Percentiles rank a stretch among this genome's conserved stretches.
These are phyloP conservation scores for Tenualosa ilisha DNA, from an alignment of 2,797 vertebrate genomes.

Conservation along the genomic window DNA sequence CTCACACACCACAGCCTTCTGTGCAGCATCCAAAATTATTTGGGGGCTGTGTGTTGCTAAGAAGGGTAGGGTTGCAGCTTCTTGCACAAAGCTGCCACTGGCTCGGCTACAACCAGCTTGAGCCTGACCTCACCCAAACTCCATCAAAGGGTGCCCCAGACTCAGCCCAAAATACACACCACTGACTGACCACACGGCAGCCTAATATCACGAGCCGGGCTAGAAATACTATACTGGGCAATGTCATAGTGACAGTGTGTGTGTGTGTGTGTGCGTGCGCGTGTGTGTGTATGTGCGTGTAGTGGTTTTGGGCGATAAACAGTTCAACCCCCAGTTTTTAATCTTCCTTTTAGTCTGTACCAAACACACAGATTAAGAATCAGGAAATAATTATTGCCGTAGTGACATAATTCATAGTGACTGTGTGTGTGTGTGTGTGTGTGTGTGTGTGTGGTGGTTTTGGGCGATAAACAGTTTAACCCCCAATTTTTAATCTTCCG, in stretches of 20 bases:
- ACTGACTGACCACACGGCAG: neutral
- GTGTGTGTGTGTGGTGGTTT: neutral
- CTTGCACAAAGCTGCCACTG: neutral
- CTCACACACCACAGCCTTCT: neutral
- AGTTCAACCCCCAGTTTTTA: neutral
- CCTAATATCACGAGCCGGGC: neutral
- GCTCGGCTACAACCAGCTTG: neutral
- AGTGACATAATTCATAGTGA: neutral
- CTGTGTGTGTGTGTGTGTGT: neutral
- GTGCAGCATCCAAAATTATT: neutral
- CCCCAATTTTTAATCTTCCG: neutral
- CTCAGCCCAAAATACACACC: neutral
- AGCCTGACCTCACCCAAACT: conserved; percentile 8
- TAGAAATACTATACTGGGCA: neutral
- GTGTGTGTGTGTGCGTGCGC: neutral
- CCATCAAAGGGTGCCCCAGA: neutral
- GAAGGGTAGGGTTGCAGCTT: neutral
- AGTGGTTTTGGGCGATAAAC: neutral
- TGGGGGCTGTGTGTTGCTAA: conserved; percentile 9
- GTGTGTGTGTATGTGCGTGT: neutral
- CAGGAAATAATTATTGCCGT: neutral
- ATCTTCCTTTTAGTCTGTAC: neutral
- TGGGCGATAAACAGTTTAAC: neutral
- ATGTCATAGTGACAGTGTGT: neutral
- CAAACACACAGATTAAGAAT: neutral